Evolutionary conservation across 2,797 vertebrate species (phyloP).

Genomic region (Valencia hispanica): DNA sequence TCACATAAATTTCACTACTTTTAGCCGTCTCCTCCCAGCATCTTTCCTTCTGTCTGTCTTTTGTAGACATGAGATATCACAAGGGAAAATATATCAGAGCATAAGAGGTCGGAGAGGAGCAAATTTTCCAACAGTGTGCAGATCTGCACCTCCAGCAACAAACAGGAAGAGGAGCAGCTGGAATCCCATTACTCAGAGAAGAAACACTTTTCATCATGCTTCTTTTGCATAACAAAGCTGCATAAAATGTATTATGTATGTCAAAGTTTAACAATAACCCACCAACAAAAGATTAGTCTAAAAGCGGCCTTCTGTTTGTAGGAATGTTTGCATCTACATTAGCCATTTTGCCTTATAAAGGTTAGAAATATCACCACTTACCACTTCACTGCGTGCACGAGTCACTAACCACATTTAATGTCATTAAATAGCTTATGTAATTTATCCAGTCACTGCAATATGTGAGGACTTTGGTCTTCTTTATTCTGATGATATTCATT

Average conservation of each 20-base stretch:
- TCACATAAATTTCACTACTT: not conserved
- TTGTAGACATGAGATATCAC: slow-evolving; percentile 56
- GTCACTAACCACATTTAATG: slow-evolving; percentile 49
- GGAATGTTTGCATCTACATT: slow-evolving; percentile 38
- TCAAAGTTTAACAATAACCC: slow-evolving; percentile 59
- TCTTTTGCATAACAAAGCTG: slow-evolving; percentile 79
- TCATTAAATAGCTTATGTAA: slow-evolving; percentile 43
- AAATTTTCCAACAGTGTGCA: slow-evolving; percentile 64
- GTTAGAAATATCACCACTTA: slow-evolving; percentile 59
- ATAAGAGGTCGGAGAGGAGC: slow-evolving; percentile 61
- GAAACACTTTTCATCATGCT: slow-evolving; percentile 76
- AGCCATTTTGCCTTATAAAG: slow-evolving; percentile 22
- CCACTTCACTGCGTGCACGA: slow-evolving; percentile 33
- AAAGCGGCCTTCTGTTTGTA: slow-evolving; percentile 43
- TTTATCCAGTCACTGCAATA: slow-evolving; percentile 35
- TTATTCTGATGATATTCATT: slow-evolving; percentile 41
- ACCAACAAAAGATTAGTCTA: slow-evolving; percentile 35
- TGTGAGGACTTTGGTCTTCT: slow-evolving; percentile 18
- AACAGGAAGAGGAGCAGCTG: slow-evolving; percentile 65
- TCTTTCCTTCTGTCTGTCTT: slow-evolving; percentile 30
- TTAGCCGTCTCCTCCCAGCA: slow-evolving; percentile 1
- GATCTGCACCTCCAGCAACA: slow-evolving; percentile 62
- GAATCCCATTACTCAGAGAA: slow-evolving; percentile 75
- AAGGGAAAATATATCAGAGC: slow-evolving; percentile 65
- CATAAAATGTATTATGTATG: slow-evolving; percentile 73